Percentiles rank a stretch among this genome's conserved stretches.
phyloP scores from a whole-genome alignment of 2,113 vertebrate genomes.

The Hemichromis elongatus region DNA sequence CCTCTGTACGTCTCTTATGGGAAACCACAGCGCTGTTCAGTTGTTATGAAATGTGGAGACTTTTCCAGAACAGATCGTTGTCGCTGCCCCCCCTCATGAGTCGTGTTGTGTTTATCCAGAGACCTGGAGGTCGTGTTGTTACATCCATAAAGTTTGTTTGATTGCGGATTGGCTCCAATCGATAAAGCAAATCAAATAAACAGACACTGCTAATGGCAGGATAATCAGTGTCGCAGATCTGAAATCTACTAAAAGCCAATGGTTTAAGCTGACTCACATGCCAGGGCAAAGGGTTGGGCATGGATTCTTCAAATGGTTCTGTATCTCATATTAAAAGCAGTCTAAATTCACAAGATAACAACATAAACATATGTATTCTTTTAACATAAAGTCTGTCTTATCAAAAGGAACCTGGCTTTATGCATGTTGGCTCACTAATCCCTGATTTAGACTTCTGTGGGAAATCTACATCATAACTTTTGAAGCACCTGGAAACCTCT shows the following conservation, averaged over 20 bases:
- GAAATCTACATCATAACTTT: background rate
- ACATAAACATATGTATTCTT: background rate
- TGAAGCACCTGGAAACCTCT: background rate
- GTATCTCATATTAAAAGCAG: background rate
- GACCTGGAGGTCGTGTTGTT: conserved; percentile 23
- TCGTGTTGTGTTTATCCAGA: conserved; percentile 46
- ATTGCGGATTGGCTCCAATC: conserved; percentile 64
- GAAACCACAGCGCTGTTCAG: background rate
- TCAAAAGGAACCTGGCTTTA: background rate
- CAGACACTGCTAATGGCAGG: conserved; percentile 56
- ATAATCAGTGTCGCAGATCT: conserved; percentile 58
- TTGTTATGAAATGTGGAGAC: conserved; percentile 7
- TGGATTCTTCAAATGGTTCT: background rate
- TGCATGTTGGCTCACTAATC: background rate
- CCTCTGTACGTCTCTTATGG: conserved; percentile 8
- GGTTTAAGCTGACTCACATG: conserved; percentile 7
- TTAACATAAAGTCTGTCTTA: background rate
- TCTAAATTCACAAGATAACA: background rate
- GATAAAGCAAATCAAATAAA: conserved; percentile 66
- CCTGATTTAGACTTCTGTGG: background rate
- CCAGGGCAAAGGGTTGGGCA: background rate
- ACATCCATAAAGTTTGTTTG: conserved; percentile 68
- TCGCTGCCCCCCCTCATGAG: background rate
- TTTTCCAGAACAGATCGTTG: conserved; percentile 1
- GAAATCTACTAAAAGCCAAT: conserved; percentile 35